phyloP scores from a whole-genome alignment of 1,140 invertebrate genomes.

The Anastrepha obliqua region DNA sequence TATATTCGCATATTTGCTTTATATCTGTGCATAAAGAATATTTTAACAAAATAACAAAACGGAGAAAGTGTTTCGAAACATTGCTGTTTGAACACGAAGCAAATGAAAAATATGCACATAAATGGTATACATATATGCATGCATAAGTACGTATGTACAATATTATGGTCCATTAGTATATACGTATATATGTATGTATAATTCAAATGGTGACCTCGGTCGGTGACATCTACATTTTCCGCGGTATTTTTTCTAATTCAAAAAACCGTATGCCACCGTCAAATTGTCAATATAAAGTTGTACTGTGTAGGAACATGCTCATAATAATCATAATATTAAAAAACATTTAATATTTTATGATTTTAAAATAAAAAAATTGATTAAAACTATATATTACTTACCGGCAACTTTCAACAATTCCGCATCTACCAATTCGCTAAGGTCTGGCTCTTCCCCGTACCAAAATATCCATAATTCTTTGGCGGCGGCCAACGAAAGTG shows the following conservation, averaged over 20 bases:
- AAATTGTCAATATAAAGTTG: too few relatives aligned
- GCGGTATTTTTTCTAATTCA: too few relatives aligned
- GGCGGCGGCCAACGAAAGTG: slow-evolving; percentile 84
- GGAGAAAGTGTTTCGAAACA: slow-evolving; percentile 26
- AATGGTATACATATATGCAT: background rate
- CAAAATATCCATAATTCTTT: slow-evolving; percentile 99
- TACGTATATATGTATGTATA: too few relatives aligned
- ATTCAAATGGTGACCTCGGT: too few relatives aligned
- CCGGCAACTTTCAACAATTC: slow-evolving; percentile 84
- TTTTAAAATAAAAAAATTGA: background rate
- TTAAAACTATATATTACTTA: slow-evolving; percentile 76
- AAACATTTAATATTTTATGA: background rate
- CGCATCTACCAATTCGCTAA: slow-evolving; percentile 86
- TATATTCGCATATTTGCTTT: background rate
- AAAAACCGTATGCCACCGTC: too few relatives aligned
- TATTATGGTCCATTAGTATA: too few relatives aligned
- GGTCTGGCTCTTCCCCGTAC: slow-evolving; percentile 97
- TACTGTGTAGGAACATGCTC: too few relatives aligned
- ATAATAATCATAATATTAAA: background rate
- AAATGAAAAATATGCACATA: background rate
- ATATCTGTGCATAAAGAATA: slow-evolving; percentile 41
- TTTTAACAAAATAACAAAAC: background rate
- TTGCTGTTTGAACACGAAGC: background rate
- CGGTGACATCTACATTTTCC: too few relatives aligned
- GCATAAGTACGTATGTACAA: too few relatives aligned